Conservation (phyloP, 1,140 invertebrate species). For the Condylostylus longicornis region DNA sequence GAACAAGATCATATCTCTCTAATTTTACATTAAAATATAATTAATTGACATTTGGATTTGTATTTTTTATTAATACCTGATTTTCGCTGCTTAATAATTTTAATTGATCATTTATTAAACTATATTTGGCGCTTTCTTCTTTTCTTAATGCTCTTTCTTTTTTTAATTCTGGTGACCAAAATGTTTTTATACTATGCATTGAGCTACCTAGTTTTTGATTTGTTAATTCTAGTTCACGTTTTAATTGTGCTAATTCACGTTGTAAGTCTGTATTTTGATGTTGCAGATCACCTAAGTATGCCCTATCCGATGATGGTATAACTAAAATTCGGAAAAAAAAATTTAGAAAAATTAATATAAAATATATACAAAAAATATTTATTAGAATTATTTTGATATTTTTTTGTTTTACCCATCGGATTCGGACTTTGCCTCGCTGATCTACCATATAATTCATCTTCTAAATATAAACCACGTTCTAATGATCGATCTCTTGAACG, state of each 20-base stretch:
- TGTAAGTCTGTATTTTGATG: slow-evolving; percentile 90
- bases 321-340: slow-evolving; percentile 10
- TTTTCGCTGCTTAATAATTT: slow-evolving; percentile 93
- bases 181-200: slow-evolving; percentile 99
- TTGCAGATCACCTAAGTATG: slow-evolving; percentile 83
- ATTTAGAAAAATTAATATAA: slow-evolving; percentile 3
- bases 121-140: slow-evolving; percentile 95
- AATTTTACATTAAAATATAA: neutral
- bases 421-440: slow-evolving; percentile 63
- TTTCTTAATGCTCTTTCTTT: slow-evolving; percentile 91
- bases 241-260: slow-evolving; percentile 87
- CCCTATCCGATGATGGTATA: slow-evolving; percentile 30
- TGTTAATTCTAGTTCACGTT: slow-evolving; percentile 90
- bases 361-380: neutral
- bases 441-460: slow-evolving; percentile 56
- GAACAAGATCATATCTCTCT: neutral
- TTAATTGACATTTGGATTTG: neutral
- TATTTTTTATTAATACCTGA: slow-evolving; percentile 57
- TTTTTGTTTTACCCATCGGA: slow-evolving; percentile 20
- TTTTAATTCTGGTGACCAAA: slow-evolving; percentile 98
- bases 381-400: neutral
- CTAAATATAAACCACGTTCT: slow-evolving; percentile 50
- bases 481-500: slow-evolving; percentile 46
- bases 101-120: slow-evolving; percentile 90
- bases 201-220: slow-evolving; percentile 96